These are phyloP conservation scores for Daubentonia madagascariensis DNA, from an alignment of 2,113 vertebrate species.

Conservation along the genomic window DNA sequence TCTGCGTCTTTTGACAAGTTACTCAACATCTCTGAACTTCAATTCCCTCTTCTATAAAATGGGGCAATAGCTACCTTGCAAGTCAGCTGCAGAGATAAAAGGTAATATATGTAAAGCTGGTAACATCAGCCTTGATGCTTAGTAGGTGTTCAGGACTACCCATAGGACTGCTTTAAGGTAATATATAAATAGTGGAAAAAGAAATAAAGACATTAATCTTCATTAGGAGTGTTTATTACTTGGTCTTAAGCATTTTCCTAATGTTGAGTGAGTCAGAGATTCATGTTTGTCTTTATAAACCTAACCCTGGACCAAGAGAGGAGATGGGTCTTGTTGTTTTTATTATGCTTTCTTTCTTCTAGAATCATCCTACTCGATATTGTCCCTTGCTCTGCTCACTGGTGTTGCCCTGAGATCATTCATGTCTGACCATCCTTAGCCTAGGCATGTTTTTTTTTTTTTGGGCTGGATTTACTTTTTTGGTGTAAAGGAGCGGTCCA, in stretches of 20 bases:
- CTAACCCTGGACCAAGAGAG: background rate
- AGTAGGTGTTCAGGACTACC: background rate
- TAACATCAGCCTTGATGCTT: background rate
- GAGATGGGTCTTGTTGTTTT: constrained; percentile 3
- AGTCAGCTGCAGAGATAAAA: background rate
- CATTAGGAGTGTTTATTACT: background rate
- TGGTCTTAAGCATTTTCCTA: background rate
- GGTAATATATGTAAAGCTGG: background rate
- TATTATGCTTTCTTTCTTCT: background rate
- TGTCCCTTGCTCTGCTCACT: background rate
- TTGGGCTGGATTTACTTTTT: background rate
- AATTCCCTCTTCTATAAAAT: background rate
- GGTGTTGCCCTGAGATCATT: background rate
- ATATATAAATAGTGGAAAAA: background rate
- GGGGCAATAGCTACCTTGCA: background rate
- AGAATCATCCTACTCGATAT: background rate
- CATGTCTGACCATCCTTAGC: background rate
- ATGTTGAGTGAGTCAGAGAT: constrained; percentile 21
- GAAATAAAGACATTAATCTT: background rate
- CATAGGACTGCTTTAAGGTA: background rate
- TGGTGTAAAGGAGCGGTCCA: background rate
- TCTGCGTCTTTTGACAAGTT: background rate
- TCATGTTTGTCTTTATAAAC: constrained; percentile 12
- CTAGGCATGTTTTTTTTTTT: background rate
- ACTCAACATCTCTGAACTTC: background rate